phyloP scores from a whole-genome alignment of 64 coral and sea anemone species.

The Exaiptasia diaphana region DNA sequence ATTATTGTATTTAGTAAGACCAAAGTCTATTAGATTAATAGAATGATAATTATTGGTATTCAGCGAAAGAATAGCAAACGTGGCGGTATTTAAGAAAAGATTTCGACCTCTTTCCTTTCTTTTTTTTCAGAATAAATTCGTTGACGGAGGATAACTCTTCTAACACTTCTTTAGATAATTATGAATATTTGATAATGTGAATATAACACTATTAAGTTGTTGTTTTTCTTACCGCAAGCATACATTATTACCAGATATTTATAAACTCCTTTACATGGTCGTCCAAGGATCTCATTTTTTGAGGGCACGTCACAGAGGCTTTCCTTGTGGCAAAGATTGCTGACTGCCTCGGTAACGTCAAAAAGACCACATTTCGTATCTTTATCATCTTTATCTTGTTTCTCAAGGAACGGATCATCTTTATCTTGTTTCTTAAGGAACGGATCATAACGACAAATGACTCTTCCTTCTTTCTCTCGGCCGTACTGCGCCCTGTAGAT shows the following conservation, averaged over 20 bases:
- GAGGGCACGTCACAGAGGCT: constrained; percentile 13
- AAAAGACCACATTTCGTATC: not conserved
- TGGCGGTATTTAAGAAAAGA: not conserved
- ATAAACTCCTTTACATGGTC: constrained; percentile 56
- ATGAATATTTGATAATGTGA: not conserved
- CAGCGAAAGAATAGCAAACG: not conserved
- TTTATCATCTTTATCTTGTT: not conserved
- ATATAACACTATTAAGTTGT: not conserved
- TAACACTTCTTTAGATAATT: not conserved
- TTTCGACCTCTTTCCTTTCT: not conserved
- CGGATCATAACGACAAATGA: constrained; percentile 30
- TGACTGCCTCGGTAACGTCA: constrained; percentile 9
- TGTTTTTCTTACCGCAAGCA: constrained; percentile 69
- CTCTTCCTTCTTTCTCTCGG: not conserved
- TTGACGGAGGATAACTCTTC: not conserved
- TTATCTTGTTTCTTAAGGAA: not conserved
- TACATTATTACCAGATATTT: constrained; percentile 69
- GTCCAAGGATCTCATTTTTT: constrained; percentile 16
- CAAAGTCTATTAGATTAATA: too few relatives aligned
- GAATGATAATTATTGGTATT: not conserved
- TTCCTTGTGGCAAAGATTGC: constrained; percentile 36
- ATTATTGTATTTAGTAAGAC: too few relatives aligned
- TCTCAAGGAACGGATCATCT: not conserved
- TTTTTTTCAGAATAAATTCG: not conserved
- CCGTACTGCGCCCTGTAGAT: constrained; percentile 66